Base-by-base conservation (phyloP, 2,888 invertebrate species). In the Anticlea derivata region DNA sequence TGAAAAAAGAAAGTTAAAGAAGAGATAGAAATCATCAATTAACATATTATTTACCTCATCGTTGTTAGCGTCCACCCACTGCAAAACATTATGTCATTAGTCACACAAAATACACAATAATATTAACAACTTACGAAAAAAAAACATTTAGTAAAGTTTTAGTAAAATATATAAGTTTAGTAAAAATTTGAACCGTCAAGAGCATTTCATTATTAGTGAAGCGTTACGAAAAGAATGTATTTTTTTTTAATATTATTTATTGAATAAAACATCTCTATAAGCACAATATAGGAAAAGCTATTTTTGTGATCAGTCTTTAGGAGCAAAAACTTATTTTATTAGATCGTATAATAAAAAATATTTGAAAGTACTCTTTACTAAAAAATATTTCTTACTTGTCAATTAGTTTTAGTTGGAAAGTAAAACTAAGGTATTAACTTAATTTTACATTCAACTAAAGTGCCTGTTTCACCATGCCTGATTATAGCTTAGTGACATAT, bases 61-160 rank as follows among this genome's bases (percentile, higher is more conserved):
- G 82, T 91, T 92, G 88, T 92, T 92, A 86, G 92, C 92, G 88
- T 92, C 93, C 86, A 93, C 93, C 93, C 93, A 93, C 93, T 93
- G 93, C 73, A 89, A 90, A 86, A 89, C 77, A 88, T 87, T 84
- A 79, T 78, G 71, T 50, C 56, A 92, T 88, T 87, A 87, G 87
- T 86, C 75, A 90, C 80, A 77, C 63, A 60, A 58, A 53, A 50
- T 3, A 67, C 56, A 71, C 47, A 63, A 52, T 54, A 55, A 58
- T 52, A 41, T 58, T 31, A 50, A 55, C 26, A 45, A 56, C 4
- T 17, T 17, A 27, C 11, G 13, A 30, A 41, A 34, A 11, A 26
- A 35, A 35, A 44, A n/a, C 27, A 13, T 35, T 31, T 39, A 27
- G 7, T 22, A 26, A 34, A 37, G 17, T 12, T 34, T 39, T 40